phyloP scores from a whole-genome alignment of 2,888 invertebrate species.

The Nymphalis polychloros region DNA sequence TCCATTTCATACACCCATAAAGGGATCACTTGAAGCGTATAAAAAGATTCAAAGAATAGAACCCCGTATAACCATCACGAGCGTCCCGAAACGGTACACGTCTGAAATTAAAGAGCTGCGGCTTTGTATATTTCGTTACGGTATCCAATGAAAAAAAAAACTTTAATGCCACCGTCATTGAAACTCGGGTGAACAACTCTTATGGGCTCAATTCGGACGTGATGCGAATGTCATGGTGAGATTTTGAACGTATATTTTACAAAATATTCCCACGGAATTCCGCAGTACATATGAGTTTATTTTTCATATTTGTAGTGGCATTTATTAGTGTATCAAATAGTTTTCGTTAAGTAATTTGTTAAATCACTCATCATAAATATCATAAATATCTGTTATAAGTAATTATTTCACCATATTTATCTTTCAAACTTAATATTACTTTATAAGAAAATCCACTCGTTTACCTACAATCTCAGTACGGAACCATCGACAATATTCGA shows the following conservation, averaged over 20 bases:
- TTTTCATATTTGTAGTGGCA: background rate
- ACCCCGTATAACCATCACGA: conserved; percentile 47
- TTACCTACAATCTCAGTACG: background rate
- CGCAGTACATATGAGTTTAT: background rate
- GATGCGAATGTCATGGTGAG: conserved; percentile 57
- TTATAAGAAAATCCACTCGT: background rate
- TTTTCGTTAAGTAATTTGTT: too few relatives aligned
- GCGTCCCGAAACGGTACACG: conserved; percentile 58
- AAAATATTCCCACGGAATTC: conserved; percentile 11
- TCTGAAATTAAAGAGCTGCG: conserved; percentile 67
- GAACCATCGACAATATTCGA: background rate
- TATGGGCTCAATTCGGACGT: conserved; percentile 67
- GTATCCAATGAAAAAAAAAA: conserved; percentile 51
- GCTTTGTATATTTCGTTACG: conserved; percentile 53
- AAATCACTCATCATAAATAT: too few relatives aligned
- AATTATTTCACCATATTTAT: too few relatives aligned
- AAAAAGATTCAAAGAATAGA: conserved; percentile 26
- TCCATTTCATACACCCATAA: background rate
- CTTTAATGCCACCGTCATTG: conserved; percentile 58
- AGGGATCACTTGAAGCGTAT: background rate
- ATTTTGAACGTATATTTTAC: background rate
- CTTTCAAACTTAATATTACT: background rate
- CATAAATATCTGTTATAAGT: too few relatives aligned
- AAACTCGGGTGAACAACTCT: conserved; percentile 63
- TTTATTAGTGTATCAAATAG: too few relatives aligned